A percentile compares a stretch with the other conserved stretches of the same genome.
These are phyloP conservation scores for Rhagonycha lutea DNA, from an alignment of 2,888 invertebrate genomes.

Conservation along the genomic window DNA sequence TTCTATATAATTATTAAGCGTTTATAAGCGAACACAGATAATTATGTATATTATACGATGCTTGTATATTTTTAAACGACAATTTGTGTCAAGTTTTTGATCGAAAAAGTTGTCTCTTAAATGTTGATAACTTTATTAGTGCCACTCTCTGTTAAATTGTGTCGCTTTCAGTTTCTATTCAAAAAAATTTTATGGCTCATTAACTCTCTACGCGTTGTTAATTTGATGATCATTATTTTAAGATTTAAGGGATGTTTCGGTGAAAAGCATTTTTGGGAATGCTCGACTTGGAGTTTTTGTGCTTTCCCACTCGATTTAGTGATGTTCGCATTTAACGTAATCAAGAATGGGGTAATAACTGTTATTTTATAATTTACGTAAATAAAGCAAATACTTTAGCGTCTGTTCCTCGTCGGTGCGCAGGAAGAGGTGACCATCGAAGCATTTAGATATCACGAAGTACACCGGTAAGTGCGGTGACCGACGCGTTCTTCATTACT, in stretches of 20 bases:
- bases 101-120: background rate
- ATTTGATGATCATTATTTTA: background rate
- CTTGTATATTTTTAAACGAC: background rate
- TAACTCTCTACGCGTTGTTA: background rate
- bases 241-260: background rate
- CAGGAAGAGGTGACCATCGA: conserved; percentile 32
- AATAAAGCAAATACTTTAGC: background rate
- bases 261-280: background rate
- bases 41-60: background rate
- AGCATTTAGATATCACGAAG: conserved; percentile 32
- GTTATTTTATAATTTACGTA: background rate
- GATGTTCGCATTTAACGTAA: background rate
- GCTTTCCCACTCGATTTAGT: background rate
- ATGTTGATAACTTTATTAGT: background rate
- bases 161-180: background rate
- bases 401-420: conserved; percentile 16
- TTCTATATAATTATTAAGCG: background rate
- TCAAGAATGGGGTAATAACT: background rate
- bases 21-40: background rate
- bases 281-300: background rate
- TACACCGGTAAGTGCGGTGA: conserved; percentile 35
- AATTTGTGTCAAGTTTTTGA: background rate
- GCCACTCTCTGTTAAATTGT: background rate
- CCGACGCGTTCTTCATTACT: conserved; percentile 29
- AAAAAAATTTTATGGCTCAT: background rate